phyloP scores from a whole-genome alignment of 2,113 vertebrate species.

The Empidonax traillii region DNA sequence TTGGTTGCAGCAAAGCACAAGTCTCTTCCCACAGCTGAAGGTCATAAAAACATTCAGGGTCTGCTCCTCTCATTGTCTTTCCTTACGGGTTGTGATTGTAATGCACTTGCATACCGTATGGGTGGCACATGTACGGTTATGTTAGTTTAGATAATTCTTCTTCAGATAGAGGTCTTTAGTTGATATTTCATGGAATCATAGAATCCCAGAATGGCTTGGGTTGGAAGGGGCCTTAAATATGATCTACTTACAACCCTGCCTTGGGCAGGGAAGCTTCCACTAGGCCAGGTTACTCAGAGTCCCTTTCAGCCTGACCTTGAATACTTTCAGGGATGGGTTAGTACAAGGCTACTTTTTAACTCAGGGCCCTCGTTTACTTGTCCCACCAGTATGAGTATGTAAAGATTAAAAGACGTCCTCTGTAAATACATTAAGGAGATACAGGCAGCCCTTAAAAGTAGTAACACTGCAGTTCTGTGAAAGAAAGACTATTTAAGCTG shows the following conservation, averaged over 20 bases:
- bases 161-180: not conserved
- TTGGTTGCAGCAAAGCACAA: not conserved
- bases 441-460: not conserved
- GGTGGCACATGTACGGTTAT: not conserved
- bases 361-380: not conserved
- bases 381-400: not conserved
- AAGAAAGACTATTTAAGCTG: not conserved
- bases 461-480: not conserved
- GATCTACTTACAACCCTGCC: not conserved
- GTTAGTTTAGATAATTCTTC: not conserved
- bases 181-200: not conserved
- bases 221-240: not conserved
- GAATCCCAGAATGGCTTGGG: not conserved
- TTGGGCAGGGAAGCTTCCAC: not conserved
- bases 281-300: not conserved
- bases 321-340: not conserved
- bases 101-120: accelerated
- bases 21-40: not conserved
- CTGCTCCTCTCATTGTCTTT: not conserved
- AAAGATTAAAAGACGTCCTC: not conserved
- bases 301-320: not conserved
- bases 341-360: not conserved
- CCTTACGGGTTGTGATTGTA: not conserved
- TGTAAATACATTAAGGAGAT: not conserved
- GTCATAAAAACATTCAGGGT: not conserved